A percentile compares a stretch with the other conserved stretches of the same genome.
Evolutionary conservation across 2,888 invertebrate species (phyloP).

Genomic region (Oeneis ivallda): DNA sequence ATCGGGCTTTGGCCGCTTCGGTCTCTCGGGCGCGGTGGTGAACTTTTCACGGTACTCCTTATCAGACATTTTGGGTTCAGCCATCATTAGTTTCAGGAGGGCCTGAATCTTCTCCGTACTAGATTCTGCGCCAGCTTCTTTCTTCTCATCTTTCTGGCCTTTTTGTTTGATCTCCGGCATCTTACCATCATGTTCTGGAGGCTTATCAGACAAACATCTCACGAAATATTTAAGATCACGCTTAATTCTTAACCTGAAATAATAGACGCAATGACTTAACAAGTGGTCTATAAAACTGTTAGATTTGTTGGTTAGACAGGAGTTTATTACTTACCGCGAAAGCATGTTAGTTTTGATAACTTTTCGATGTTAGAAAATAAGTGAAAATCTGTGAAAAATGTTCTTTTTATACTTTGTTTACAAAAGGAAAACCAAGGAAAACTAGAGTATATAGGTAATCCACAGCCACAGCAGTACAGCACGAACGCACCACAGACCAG

Average conservation of each 20-base stretch:
- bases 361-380: not conserved
- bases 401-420: not conserved
- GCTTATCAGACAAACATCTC: slow-evolving; percentile 45
- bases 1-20: slow-evolving; percentile 51
- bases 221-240: slow-evolving; percentile 41
- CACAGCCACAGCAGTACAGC: too few relatives aligned
- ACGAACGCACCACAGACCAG: too few relatives aligned
- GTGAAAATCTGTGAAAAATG: not conserved
- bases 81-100: slow-evolving; percentile 65
- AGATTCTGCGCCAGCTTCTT: slow-evolving; percentile 46
- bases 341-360: slow-evolving; percentile 30
- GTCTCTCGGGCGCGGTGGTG: slow-evolving; percentile 60
- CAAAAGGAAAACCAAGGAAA: not conserved
- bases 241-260: slow-evolving; percentile 45
- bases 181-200: slow-evolving; percentile 58
- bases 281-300: not conserved
- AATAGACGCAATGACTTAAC: not conserved
- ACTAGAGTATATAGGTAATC: too few relatives aligned
- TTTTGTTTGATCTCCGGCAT: slow-evolving; percentile 46
- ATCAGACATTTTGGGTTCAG: slow-evolving; percentile 62
- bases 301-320: too few relatives aligned
- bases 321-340: slow-evolving; percentile 33
- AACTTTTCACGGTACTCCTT: slow-evolving; percentile 65
- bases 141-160: slow-evolving; percentile 43
- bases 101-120: slow-evolving; percentile 70